Evolutionary conservation across 2,113 vertebrate genomes (phyloP).

Genomic region (Dipodomys spectabilis): DNA sequence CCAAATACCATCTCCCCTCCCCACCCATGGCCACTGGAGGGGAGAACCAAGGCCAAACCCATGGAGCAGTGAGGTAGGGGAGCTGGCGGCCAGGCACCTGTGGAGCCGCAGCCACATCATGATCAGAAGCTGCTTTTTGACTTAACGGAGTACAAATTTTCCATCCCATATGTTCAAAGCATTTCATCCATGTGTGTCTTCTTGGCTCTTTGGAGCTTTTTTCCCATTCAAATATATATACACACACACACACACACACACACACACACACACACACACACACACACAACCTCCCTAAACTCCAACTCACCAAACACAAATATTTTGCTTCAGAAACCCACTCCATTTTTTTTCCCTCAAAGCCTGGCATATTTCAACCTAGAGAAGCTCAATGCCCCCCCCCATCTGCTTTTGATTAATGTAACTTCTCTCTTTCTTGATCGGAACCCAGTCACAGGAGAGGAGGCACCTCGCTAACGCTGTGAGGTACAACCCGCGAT

Average conservation of each 20-base stretch:
- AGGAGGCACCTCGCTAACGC: constrained; percentile 64
- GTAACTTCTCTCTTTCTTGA: constrained; percentile 52
- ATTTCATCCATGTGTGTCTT: constrained; percentile 87
- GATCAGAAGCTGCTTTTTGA: constrained; percentile 89
- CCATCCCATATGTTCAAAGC: constrained; percentile 90
- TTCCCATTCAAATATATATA: constrained; percentile 54
- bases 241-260: neutral
- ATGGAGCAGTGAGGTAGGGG: constrained; percentile 82
- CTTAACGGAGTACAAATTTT: constrained; percentile 87
- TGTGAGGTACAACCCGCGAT: constrained; percentile 42
- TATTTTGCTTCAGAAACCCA: constrained; percentile 79
- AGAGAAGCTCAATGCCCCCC: neutral
- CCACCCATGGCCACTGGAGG: constrained; percentile 82
- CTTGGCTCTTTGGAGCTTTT: constrained; percentile 72
- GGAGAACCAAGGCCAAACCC: constrained; percentile 85
- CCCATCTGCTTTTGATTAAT: constrained; percentile 72
- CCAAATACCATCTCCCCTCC: constrained; percentile 77
- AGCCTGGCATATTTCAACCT: constrained; percentile 62
- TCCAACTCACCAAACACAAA: constrained; percentile 63
- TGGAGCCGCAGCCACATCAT: constrained; percentile 85
- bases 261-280: too few relatives aligned
- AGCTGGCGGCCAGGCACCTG: constrained; percentile 87
- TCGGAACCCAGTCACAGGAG: constrained; percentile 68
- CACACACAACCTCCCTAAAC: constrained; percentile 16
- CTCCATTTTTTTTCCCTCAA: constrained; percentile 65